phyloP scores from a whole-genome alignment of 2,888 invertebrate genomes.

The Oscheius sp. region DNA sequence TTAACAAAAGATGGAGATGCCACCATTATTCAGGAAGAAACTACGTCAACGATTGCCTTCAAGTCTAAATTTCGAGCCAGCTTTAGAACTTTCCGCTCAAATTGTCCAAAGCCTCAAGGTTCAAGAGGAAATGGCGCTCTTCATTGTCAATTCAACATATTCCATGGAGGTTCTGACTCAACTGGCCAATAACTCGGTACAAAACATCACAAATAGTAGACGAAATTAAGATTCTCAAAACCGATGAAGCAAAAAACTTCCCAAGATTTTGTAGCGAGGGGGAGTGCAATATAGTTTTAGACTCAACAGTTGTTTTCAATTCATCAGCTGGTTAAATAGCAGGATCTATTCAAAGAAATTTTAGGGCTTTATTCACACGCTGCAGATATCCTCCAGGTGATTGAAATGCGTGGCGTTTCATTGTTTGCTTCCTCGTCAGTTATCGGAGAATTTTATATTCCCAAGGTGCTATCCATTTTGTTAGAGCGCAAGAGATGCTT shows the following conservation, averaged over 20 bases:
- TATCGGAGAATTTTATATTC: conserved; percentile 37
- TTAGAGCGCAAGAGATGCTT: too few species aligned
- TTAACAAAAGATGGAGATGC: conserved; percentile 31
- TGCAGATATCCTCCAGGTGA: conserved; percentile 43
- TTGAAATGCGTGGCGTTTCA: conserved; percentile 37
- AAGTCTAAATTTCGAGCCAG: conserved; percentile 29
- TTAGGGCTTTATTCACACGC: conserved; percentile 43
- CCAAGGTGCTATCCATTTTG: too few species aligned
- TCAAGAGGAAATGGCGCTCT: conserved; percentile 43
- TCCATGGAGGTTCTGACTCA: conserved; percentile 7
- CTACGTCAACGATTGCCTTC: conserved; percentile 38
- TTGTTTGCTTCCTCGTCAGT: conserved; percentile 46
- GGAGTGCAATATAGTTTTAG: conserved; percentile 44
- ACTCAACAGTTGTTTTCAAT: conserved; percentile 33
- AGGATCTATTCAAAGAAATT: background rate
- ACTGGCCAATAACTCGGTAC: conserved; percentile 28
- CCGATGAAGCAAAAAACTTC: background rate
- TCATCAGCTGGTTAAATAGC: conserved; percentile 30
- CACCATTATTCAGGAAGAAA: conserved; percentile 35
- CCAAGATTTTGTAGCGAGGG: conserved; percentile 46
- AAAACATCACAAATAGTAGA: background rate
- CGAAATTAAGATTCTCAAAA: conserved; percentile 1
- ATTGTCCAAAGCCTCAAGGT: conserved; percentile 37
- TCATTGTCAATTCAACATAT: conserved; percentile 32
- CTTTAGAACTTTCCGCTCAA: conserved; percentile 30